These are phyloP conservation scores for Drosophila colorata DNA, from an alignment of 2,888 invertebrate genomes.

Conservation along the genomic window DNA sequence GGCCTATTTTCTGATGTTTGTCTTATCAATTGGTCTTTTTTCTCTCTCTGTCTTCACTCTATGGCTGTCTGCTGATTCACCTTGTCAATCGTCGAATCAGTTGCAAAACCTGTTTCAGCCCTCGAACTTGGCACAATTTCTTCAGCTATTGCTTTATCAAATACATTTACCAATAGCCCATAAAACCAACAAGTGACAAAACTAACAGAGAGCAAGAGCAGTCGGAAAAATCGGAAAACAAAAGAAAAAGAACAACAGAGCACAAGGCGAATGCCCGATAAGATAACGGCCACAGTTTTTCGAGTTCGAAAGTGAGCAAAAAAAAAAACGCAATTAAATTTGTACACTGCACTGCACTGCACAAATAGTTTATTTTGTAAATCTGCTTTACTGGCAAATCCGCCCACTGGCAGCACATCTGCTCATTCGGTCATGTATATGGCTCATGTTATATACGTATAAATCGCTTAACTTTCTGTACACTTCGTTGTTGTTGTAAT, in stretches of 20 bases:
- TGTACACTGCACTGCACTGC: neutral
- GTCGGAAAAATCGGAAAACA: neutral
- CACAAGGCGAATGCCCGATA: conserved; percentile 63
- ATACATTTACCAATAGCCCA: conserved; percentile 15
- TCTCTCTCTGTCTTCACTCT: neutral
- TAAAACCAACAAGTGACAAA: conserved; percentile 6
- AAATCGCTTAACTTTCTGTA: conserved; percentile 3
- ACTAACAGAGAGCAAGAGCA: conserved; percentile 11
- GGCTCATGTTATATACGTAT: conserved; percentile 19
- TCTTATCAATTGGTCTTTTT: conserved; percentile 37
- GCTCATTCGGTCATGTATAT: neutral
- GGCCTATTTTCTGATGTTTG: conserved; percentile 63
- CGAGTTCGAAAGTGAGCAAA: conserved; percentile 32
- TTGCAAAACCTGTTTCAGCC: conserved; percentile 61
- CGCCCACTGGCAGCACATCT: conserved; percentile 11
- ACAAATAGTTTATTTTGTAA: conserved; percentile 1
- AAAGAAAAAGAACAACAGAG: conserved; percentile 9
- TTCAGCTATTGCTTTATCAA: conserved; percentile 8
- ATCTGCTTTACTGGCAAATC: conserved; percentile 11
- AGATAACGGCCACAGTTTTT: conserved; percentile 54
- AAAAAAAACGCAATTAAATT: conserved; percentile 18
- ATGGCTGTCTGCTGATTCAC: conserved; percentile 55
- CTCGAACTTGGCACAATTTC: conserved; percentile 57
- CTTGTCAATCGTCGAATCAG: conserved; percentile 17
- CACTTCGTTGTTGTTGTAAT: conserved; percentile 10